Base-by-base conservation (phyloP, 2,888 invertebrate species). In the Alloplasta piceator region DNA sequence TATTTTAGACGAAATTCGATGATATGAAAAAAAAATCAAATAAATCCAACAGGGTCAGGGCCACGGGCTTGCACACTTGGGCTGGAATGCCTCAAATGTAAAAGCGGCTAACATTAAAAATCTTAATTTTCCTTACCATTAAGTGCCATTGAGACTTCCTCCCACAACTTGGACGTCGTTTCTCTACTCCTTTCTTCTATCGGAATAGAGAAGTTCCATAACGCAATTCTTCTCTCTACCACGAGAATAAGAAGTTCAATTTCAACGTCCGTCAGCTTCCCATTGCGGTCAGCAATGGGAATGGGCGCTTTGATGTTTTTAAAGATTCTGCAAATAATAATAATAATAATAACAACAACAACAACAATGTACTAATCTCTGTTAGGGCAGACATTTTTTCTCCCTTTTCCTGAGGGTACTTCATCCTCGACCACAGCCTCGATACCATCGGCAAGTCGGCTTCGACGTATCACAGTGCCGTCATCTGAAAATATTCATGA, bases 121-220 rank as follows among this genome's bases (percentile, higher is more conserved):
- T 46, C 56, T 41, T 36, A 46, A 38, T 71, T 60, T 60, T 48
- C 41, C 55, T 72, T 36, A 61, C 72, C 60, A 12, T 63, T 63
- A n/a, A 72, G 52, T 61, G 72, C 72, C 26, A 26, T 36, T 10
- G 63, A 63, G 6, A 72, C 72, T 50, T 72, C 72, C 52, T 72
- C 50, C 72, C 52, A 72, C 39, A 72, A 36, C 38, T 43, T 50
- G 1, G 72, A 26, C 5, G 39, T 46, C 7, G n/a, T 50, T 61
- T 61, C 61, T 26, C 63, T 16, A 4, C 50, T 61, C 6, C 60
- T 46, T 61, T 72, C 36, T 46, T 46, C 26, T 26, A 61, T 60
- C 7, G 61, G 52, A 16, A 50, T 14, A 10, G 36, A 9, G 10
- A 36, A 50, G 36, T 72, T 60, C 72, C 72, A 61, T 12, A 60